phyloP scores from a whole-genome alignment of 2,888 invertebrate genomes.

The Geophilus truncorum region DNA sequence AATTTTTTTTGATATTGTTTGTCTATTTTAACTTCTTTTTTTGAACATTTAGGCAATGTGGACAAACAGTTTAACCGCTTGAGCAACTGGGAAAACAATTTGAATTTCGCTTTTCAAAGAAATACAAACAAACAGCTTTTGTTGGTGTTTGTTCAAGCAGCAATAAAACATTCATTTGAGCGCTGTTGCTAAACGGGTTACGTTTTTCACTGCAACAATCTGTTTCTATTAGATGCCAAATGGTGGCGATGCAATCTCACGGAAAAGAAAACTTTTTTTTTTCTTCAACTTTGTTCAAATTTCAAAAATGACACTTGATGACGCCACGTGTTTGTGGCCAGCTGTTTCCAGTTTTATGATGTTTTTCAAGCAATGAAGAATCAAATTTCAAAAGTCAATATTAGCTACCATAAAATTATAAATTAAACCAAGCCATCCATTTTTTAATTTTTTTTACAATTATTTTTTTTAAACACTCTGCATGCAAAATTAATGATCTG shows the following conservation, averaged over 20 bases:
- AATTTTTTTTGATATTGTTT: no score
- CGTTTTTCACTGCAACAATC: background rate
- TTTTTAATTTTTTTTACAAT: background rate
- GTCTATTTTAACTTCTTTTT: no score
- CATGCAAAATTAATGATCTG: background rate
- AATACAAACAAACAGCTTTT: background rate
- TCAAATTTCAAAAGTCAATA: background rate
- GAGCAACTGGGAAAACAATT: no score
- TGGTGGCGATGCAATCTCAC: background rate
- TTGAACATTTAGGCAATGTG: no score
- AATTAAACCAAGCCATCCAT: background rate
- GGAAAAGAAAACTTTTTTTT: background rate
- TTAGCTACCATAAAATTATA: background rate
- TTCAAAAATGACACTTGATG: background rate
- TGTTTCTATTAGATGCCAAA: background rate
- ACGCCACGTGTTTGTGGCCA: background rate
- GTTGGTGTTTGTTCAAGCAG: background rate
- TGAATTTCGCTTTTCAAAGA: background rate
- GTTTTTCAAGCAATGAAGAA: background rate
- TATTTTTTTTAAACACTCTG: background rate
- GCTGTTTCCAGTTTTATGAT: background rate
- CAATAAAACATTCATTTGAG: background rate
- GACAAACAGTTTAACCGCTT: no score
- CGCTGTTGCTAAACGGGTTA: background rate
- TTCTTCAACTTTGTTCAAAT: background rate